phyloP scores from a whole-genome alignment of 2,888 invertebrate genomes.

The Idaea straminata region DNA sequence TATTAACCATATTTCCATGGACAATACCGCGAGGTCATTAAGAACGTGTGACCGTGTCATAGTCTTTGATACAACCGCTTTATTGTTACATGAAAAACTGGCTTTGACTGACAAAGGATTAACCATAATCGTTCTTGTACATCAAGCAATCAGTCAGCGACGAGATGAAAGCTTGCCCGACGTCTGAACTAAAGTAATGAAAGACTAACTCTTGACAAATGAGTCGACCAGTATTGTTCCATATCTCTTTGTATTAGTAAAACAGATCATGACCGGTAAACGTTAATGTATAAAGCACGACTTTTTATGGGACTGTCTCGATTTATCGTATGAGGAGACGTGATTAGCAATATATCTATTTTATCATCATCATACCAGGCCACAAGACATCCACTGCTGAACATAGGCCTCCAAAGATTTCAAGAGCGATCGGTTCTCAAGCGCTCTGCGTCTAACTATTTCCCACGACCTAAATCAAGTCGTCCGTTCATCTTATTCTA shows the following conservation, averaged over 20 bases:
- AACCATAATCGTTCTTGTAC: conserved; percentile 68
- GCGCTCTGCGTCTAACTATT: too few relatives aligned
- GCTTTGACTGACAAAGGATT: conserved; percentile 64
- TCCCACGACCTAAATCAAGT: too few relatives aligned
- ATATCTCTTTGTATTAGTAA: conserved; percentile 54
- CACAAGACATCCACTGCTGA: too few relatives aligned
- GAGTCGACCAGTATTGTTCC: conserved; percentile 52
- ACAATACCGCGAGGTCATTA: conserved; percentile 8
- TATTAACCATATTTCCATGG: conserved; percentile 10
- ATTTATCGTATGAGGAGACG: conserved; percentile 1
- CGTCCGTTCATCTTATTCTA: too few relatives aligned
- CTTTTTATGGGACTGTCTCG: conserved; percentile 23
- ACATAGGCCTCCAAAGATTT: too few relatives aligned
- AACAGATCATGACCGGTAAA: conserved; percentile 47
- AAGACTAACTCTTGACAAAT: conserved; percentile 59
- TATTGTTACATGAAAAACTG: conserved; percentile 56
- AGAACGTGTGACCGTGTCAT: conserved; percentile 14
- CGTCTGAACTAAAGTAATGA: conserved; percentile 26
- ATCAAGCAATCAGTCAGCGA: conserved; percentile 71
- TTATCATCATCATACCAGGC: background rate
- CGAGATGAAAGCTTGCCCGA: conserved; percentile 41
- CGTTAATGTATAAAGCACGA: conserved; percentile 27
- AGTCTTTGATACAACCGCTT: conserved; percentile 60
- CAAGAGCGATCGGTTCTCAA: too few relatives aligned
- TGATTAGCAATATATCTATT: conserved; percentile 15